phyloP scores from a whole-genome alignment of 2,113 vertebrate species.

The Coturnix japonica region DNA sequence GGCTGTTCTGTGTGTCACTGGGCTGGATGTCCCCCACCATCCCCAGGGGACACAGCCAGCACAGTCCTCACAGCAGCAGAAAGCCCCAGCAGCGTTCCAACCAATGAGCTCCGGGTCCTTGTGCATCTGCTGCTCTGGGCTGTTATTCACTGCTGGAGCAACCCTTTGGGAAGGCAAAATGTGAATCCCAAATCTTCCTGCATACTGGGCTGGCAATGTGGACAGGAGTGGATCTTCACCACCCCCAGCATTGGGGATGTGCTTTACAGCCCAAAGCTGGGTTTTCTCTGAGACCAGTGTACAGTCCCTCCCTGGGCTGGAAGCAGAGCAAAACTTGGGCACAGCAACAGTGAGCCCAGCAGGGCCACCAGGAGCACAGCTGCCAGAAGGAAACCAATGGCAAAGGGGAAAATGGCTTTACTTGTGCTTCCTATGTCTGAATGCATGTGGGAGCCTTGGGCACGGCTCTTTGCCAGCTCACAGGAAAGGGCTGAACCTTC shows the following conservation, averaged over 20 bases:
- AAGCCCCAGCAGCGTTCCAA: accelerated
- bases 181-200: accelerated
- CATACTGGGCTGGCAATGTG: accelerated
- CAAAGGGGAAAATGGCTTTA: neutral
- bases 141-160: accelerated
- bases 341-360: accelerated
- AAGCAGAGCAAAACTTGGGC: neutral
- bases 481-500: neutral
- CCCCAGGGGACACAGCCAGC: accelerated
- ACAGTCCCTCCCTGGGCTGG: neutral
- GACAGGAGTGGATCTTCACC: neutral
- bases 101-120: neutral
- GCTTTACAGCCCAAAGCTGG: neutral
- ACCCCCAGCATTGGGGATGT: accelerated
- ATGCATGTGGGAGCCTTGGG: neutral
- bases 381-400: neutral
- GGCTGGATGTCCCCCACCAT: neutral
- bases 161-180: neutral
- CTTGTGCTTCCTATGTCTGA: accelerated
- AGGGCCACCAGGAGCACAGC: accelerated
- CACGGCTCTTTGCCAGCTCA: accelerated
- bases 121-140: neutral
- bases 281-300: neutral
- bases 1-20: accelerated
- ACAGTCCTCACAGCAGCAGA: no score